Evolutionary conservation across 2,113 vertebrate genomes (phyloP).

Genomic region (Alligator sinensis): DNA sequence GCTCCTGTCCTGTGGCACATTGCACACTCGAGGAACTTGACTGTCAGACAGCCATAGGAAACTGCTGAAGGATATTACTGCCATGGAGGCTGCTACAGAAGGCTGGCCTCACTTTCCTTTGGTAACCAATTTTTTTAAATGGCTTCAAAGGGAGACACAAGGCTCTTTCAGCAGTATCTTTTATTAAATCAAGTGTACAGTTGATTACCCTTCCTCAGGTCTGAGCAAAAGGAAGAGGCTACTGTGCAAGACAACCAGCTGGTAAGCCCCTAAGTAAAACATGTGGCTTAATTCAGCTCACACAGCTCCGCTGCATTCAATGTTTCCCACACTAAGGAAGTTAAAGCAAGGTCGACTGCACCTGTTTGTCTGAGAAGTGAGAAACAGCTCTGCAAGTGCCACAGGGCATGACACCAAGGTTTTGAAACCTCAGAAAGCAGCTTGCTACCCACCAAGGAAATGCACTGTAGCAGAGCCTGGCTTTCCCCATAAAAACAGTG

Average conservation of each 20-base stretch:
- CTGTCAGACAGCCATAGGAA: background rate
- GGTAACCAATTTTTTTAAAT: background rate
- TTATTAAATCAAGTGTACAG: too few species aligned
- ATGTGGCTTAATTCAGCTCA: accelerated
- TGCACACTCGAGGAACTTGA: background rate
- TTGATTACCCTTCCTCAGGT: too few species aligned
- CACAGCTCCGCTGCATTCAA: accelerated
- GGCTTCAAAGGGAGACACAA: background rate
- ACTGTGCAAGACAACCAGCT: background rate
- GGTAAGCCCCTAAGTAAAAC: background rate
- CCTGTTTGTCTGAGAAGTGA: background rate
- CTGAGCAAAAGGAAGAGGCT: background rate
- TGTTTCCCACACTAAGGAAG: background rate
- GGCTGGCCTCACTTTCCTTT: background rate
- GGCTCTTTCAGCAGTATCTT: too few species aligned
- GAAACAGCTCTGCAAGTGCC: background rate
- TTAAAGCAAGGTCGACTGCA: background rate
- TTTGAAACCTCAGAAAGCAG: conserved; percentile 42
- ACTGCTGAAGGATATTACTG: background rate
- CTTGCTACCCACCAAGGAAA: background rate
- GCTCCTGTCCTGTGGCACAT: conserved; percentile 24
- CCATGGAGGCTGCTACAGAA: background rate
- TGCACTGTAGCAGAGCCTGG: accelerated
- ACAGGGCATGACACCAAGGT: background rate
- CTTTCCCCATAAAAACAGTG: background rate